Evolutionary conservation across 2,797 vertebrate genomes (phyloP).

Genomic region (Mormyrops attenuatus): DNA sequence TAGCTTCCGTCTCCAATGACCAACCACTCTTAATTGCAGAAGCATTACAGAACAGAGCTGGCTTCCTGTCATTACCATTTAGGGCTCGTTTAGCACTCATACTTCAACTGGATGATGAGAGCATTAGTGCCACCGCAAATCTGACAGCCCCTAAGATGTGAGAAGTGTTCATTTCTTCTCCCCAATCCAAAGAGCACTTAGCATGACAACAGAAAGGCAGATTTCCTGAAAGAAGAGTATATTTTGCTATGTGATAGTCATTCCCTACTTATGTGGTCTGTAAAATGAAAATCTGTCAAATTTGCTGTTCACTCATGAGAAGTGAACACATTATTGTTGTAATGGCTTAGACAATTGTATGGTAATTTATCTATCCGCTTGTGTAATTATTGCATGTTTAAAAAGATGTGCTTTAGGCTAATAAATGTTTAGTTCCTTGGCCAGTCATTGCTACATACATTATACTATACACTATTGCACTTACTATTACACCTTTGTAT

Average conservation of each 20-base stretch:
- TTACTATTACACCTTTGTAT: neutral
- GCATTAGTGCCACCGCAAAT: slow-evolving; percentile 44
- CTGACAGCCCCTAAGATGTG: slow-evolving; percentile 29
- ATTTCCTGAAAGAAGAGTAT: slow-evolving; percentile 22
- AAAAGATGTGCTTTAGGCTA: neutral
- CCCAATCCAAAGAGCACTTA: slow-evolving; percentile 49
- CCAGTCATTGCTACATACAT: neutral
- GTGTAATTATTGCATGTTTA: neutral
- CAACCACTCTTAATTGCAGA: slow-evolving; percentile 40
- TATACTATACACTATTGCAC: neutral
- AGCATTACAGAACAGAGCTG: slow-evolving; percentile 42
- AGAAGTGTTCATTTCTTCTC: slow-evolving; percentile 39
- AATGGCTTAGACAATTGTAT: neutral
- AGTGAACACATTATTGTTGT: neutral
- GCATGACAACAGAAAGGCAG: slow-evolving; percentile 34
- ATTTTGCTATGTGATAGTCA: neutral
- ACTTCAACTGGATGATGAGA: slow-evolving; percentile 36
- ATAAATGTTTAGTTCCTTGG: neutral
- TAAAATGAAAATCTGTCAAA: neutral
- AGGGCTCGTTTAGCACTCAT: slow-evolving; percentile 33
- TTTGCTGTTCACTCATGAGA: neutral
- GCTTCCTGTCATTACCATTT: slow-evolving; percentile 30
- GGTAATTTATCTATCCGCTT: neutral
- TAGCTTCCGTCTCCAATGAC: slow-evolving; percentile 36
- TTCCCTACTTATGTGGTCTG: neutral